Conservation (phyloP, 2,113 vertebrate genomes). For the Hyaena hyaena region DNA sequence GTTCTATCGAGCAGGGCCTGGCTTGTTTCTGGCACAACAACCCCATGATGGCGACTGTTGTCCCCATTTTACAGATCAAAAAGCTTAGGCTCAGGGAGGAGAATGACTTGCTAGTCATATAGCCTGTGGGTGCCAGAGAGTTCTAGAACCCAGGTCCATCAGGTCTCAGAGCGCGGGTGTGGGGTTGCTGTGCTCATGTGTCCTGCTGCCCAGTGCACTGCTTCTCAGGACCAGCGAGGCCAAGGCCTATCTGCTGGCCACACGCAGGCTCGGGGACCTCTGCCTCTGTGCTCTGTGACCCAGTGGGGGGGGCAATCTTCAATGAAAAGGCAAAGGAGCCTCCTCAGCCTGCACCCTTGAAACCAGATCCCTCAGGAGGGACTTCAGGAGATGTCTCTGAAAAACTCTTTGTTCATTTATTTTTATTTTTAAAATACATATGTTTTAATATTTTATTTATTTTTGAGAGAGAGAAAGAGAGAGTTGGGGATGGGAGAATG, state of each 20-base stretch:
- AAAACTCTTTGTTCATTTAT: too few relatives aligned
- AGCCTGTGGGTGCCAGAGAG: not conserved
- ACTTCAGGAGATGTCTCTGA: not conserved
- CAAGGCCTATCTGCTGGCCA: not conserved
- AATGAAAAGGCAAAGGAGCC: not conserved
- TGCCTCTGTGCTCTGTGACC: not conserved
- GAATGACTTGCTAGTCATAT: too few relatives aligned
- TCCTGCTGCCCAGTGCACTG: not conserved
- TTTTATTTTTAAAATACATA: too few relatives aligned
- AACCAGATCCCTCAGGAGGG: not conserved
- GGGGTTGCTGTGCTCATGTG: rapidly evolving
- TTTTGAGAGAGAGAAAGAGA: too few relatives aligned
- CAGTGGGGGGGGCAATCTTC: not conserved
- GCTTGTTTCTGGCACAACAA: not conserved
- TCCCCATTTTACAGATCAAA: not conserved
- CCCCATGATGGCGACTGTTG: not conserved
- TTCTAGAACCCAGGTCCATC: rapidly evolving
- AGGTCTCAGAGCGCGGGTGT: not conserved
- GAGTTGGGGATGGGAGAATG: too few relatives aligned
- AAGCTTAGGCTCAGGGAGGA: not conserved
- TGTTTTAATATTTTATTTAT: too few relatives aligned
- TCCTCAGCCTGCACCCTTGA: not conserved
- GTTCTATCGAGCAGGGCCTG: rapidly evolving
- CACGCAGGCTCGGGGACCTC: not conserved
- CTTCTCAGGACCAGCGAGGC: not conserved